Evolutionary conservation across 2,113 vertebrate genomes (phyloP).

Genomic region (Antechinus stuartii): DNA sequence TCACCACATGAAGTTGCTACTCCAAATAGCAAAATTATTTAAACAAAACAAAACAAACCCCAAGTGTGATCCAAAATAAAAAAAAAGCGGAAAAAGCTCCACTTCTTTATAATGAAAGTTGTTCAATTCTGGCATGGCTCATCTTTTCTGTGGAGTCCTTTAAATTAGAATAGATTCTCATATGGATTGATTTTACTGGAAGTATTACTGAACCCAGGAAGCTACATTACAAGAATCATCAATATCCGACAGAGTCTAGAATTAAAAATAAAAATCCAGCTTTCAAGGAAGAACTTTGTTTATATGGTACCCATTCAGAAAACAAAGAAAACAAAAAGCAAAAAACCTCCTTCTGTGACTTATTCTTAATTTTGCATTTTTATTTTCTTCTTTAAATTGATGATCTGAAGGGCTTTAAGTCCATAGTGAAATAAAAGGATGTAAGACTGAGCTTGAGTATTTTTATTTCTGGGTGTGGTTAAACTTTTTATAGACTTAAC

Average conservation of each 20-base stretch:
- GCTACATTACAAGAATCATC: background rate
- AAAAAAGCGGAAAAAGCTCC: background rate
- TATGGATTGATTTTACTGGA: background rate
- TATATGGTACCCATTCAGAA: background rate
- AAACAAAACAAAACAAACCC: background rate
- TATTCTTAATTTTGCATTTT: background rate
- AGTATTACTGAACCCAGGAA: background rate
- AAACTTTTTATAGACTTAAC: background rate
- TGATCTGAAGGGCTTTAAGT: background rate
- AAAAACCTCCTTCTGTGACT: background rate
- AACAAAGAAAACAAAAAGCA: background rate
- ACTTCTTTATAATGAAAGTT: conserved; percentile 26
- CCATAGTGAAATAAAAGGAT: background rate
- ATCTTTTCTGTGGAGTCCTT: conserved; percentile 34
- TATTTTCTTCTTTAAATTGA: background rate
- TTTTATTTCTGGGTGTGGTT: background rate
- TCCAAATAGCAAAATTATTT: background rate
- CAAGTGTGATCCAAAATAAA: background rate
- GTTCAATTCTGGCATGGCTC: background rate
- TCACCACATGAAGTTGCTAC: background rate
- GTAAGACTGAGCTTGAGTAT: background rate
- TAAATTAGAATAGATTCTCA: conserved; percentile 39
- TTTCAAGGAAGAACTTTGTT: background rate
- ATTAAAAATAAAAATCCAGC: background rate
- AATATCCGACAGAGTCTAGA: background rate